Evolutionary conservation across 2,113 vertebrate species (phyloP).

Genomic region (Haemorhous mexicanus): DNA sequence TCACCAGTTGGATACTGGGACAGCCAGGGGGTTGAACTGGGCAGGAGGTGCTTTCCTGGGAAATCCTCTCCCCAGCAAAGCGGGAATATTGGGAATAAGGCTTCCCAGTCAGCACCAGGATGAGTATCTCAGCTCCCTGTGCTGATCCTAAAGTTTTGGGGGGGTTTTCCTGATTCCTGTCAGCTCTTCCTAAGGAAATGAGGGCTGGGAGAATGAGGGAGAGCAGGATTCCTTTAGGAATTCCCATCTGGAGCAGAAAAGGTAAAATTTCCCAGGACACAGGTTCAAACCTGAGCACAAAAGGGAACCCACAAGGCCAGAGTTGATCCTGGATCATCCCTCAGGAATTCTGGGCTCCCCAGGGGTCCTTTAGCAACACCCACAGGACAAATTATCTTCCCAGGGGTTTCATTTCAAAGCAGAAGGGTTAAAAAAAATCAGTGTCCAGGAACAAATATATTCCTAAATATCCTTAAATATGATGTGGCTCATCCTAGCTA

Average conservation of each 20-base stretch:
- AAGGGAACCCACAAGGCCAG: not conserved
- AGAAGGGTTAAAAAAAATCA: not conserved
- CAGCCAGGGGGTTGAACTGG: not conserved
- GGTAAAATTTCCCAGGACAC: not conserved
- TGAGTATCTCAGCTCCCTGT: rapidly evolving
- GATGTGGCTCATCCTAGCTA: rapidly evolving
- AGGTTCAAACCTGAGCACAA: not conserved
- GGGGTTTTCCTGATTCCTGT: not conserved
- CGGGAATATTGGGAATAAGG: not conserved
- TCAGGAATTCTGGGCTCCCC: not conserved
- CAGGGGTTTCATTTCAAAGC: not conserved
- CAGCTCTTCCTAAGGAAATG: rapidly evolving
- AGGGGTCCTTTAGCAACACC: not conserved
- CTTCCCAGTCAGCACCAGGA: not conserved
- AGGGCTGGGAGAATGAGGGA: not conserved
- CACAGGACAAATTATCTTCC: not conserved
- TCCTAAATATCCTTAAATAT: not conserved
- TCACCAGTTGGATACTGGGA: not conserved
- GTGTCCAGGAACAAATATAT: rapidly evolving
- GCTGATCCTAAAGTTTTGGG: not conserved
- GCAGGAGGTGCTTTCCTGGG: not conserved
- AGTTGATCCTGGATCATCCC: not conserved
- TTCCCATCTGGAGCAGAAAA: not conserved
- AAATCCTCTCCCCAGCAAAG: not conserved
- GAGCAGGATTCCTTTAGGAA: not conserved